Evolutionary conservation across 2,888 invertebrate species (phyloP), one percentile per base, ranked within the genome.

Genomic region (Melinaea menophilus): DNA sequence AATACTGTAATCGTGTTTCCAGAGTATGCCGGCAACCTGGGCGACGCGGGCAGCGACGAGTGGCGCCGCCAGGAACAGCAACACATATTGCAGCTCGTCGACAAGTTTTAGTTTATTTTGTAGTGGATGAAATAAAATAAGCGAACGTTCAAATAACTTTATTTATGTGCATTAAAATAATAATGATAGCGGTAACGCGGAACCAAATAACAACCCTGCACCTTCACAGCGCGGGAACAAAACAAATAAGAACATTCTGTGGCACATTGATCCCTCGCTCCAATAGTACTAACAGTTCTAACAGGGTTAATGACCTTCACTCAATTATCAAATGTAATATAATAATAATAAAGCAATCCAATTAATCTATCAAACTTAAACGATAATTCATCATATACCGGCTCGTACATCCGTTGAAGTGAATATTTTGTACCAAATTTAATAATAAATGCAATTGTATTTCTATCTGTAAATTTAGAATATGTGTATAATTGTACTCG

Each of bases 21-120:
- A 96, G 98, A 98, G 86, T 98, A 98, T 82, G 98, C 98, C 35
- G 98, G 98, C 12, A 98, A 98, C 90, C 92, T 98, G 71, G 98
- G 98, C 0, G 97, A 98, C 77, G 95, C 95, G 35, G 97, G 96
- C 61, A 96, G 96, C 77, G 92, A 93, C 47, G 95, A 96, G 74
- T 96, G 96, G 94, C 93, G 95, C 72, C 95, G 96, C 79, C 95
- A 95, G 73, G 98, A 98, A 78, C 97, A 98, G 77, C 95, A 97
- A 74, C 96, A 97, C 79, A 97, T 98, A 80, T 88, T 98, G 71
- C 96, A 97, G 84, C 92, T 98, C 73, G 95, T 98, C 57, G 98
- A 98, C 89, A 97, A 98, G 86, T 98, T 98, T 90, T 98, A 93
- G 93, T 9, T n/a, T 13, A 54, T 51, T 22, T 5, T 31, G 31